A percentile compares a stretch with the other conserved stretches of the same genome.
Evolutionary conservation across 2,888 invertebrate genomes (phyloP).

Genomic region (Macrophya annulata): DNA sequence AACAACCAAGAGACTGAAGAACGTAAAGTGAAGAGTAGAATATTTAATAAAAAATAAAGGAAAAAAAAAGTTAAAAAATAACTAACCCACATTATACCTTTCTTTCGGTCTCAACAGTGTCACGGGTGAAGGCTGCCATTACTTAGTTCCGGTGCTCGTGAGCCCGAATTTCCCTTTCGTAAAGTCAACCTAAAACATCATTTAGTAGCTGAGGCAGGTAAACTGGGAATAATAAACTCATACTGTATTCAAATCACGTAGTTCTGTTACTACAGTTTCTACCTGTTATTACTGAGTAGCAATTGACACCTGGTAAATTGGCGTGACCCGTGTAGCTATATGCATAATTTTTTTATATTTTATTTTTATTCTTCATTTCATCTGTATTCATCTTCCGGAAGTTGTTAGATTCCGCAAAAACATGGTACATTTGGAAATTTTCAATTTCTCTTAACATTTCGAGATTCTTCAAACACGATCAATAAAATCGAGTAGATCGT

Average conservation of each 20-base stretch:
- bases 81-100: conserved; percentile 29
- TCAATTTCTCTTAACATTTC: neutral
- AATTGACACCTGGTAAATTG: conserved; percentile 45
- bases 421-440: neutral
- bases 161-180: conserved; percentile 51
- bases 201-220: conserved; percentile 23
- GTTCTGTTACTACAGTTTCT: conserved; percentile 36
- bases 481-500: neutral
- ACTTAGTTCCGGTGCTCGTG: conserved; percentile 37
- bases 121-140: conserved; percentile 38
- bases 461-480: neutral
- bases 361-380: too few relatives aligned
- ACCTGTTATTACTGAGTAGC: conserved; percentile 7
- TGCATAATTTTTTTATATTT: neutral
- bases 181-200: conserved; percentile 28
- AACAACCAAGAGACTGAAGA: neutral
- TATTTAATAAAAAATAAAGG: neutral
- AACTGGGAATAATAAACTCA: conserved; percentile 4
- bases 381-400: neutral
- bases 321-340: conserved; percentile 27
- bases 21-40: conserved; percentile 1
- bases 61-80: neutral
- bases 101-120: conserved; percentile 42
- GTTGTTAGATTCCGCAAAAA: neutral
- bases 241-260: conserved; percentile 46